Base-by-base conservation (phyloP, 2,888 invertebrate genomes). In the Blastobasis lacticolella region DNA sequence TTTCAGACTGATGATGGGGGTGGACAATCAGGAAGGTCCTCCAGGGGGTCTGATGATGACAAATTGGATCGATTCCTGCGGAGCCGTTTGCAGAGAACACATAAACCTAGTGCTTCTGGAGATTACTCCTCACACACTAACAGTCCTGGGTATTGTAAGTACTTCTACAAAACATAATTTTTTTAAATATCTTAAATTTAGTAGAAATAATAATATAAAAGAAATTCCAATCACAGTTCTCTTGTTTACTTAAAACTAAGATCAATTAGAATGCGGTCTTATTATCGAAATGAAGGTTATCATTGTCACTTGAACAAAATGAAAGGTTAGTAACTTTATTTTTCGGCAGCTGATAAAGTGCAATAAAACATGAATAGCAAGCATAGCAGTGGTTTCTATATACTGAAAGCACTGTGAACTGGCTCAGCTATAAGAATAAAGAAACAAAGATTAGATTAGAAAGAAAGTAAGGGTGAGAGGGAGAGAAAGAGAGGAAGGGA, bases 1-100 rank as follows among this genome's bases (percentile, higher is more conserved):
- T 23, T 77, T 46, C 75, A 94, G 93, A 94, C 94, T 62, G 94
- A 94, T 51, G 88, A 87, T 60, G 84, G 86, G 6, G 84, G 87
- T 57, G 84, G 86, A 59, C 60, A 75, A 36, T 82, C 87, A 45
- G 86, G 85, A 0, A 71, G 85, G 0, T 84, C 84, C 57, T 90
- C 79, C 57, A 81, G 79, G 78, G 90, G 88, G 64, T 91, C 83
- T 64, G 92, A 86, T 65, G 92, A 88, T 68, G 92, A 88, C 72
- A 91, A 87, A 75, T 79, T 87, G 67, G 91, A 85, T 74, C 89
- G 84, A 67, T 90, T 76, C 71, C 81, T 82, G 46, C 78, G 88
- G 36, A 83, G 76, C 58, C 83, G 89, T 37, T 67, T 88, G 23
- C 84, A 83, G 58, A 64, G 88, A 59, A 78, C 81, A 43, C 85